A percentile compares a stretch with the other conserved stretches of the same genome.
phyloP scores from a whole-genome alignment of 1,140 invertebrate species.

The Lepidurus couesii region DNA sequence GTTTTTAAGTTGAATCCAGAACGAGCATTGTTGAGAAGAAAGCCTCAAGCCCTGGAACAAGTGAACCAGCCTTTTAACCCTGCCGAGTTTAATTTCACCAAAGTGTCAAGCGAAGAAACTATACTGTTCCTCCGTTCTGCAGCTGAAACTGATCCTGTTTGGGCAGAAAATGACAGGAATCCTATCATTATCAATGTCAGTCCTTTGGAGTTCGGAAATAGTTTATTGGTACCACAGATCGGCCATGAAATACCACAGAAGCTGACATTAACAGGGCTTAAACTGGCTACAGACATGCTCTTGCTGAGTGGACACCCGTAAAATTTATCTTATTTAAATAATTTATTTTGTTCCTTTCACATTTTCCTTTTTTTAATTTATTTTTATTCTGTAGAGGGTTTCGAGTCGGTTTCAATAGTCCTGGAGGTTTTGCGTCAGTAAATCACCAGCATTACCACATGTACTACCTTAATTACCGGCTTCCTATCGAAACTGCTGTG shows the following conservation, averaged over 20 bases:
- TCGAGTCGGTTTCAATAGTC: conserved; percentile 64
- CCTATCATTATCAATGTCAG: conserved; percentile 59
- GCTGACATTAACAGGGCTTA: conserved; percentile 47
- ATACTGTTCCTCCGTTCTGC: conserved; percentile 46
- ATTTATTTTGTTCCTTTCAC: neutral
- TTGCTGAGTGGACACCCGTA: conserved; percentile 51
- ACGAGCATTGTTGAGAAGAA: conserved; percentile 53
- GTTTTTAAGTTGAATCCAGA: conserved; percentile 58
- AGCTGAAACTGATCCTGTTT: conserved; percentile 24
- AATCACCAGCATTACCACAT: conserved; percentile 75
- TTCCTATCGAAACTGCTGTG: conserved; percentile 60
- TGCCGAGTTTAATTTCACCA: conserved; percentile 61
- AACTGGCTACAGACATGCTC: conserved; percentile 48
- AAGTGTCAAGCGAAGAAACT: conserved; percentile 54
- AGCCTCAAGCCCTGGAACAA: conserved; percentile 53
- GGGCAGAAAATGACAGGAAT: conserved; percentile 38
- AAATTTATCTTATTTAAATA: conserved; percentile 36
- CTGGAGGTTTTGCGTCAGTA: conserved; percentile 70
- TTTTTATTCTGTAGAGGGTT: conserved; percentile 50
- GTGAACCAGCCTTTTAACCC: conserved; percentile 56
- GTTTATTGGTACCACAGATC: conserved; percentile 57
- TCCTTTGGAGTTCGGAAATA: conserved; percentile 61
- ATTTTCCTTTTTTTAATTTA: neutral
- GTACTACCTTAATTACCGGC: conserved; percentile 57
- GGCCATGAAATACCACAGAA: conserved; percentile 55